These are phyloP conservation scores for Fratercula arctica DNA, from an alignment of 2,797 vertebrate species.

Conservation along the genomic window DNA sequence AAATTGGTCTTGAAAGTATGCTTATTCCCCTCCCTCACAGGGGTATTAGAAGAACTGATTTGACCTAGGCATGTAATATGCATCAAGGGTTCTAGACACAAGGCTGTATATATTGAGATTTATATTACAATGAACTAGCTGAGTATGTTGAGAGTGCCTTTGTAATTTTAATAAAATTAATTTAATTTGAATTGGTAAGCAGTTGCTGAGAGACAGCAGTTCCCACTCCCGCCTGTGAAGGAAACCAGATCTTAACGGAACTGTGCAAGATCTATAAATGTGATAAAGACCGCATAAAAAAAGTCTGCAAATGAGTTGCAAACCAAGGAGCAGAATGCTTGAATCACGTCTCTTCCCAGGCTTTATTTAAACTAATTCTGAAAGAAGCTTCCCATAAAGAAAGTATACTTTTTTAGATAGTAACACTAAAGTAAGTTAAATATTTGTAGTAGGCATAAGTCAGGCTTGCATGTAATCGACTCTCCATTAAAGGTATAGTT, in stretches of 20 bases:
- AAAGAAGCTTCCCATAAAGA: not conserved
- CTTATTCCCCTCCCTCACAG: not conserved
- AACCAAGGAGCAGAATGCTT: conserved; percentile 3
- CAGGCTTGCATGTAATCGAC: not conserved
- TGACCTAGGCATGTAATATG: not conserved
- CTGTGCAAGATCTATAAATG: not conserved
- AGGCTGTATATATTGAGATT: not conserved
- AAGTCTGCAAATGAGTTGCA: not conserved
- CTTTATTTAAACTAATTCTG: not conserved
- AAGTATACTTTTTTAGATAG: not conserved
- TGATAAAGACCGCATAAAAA: not conserved
- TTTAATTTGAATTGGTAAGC: conserved; percentile 38
- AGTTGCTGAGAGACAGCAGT: conserved; percentile 27
- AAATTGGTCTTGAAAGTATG: not conserved
- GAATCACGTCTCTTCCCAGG: not conserved
- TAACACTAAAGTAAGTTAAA: not conserved
- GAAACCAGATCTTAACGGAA: not conserved
- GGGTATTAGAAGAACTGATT: not conserved
- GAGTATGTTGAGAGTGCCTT: not conserved
- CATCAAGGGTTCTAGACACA: conserved; percentile 2
- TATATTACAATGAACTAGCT: not conserved
- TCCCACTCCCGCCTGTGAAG: conserved; percentile 3
- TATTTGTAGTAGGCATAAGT: not conserved
- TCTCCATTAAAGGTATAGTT: not conserved
- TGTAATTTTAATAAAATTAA: conserved; percentile 49